Conservation (phyloP, 1,140 invertebrate genomes). For the Apis dorsata region DNA sequence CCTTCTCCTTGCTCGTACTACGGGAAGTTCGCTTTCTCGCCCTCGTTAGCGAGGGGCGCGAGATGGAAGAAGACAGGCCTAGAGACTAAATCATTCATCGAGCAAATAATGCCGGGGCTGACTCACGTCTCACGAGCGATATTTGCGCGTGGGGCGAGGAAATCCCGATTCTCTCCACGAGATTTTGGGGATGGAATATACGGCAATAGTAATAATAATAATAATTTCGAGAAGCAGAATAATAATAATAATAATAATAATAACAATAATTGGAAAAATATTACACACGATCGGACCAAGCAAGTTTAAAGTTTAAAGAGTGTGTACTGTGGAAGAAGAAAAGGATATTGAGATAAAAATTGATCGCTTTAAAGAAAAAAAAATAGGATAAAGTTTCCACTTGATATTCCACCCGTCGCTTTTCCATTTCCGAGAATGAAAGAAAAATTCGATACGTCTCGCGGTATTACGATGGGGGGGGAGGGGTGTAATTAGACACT, state of each 20-base stretch:
- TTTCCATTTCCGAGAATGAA: too few relatives aligned
- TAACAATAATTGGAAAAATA: too few relatives aligned
- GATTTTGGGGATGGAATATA: not conserved
- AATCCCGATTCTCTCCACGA: not conserved
- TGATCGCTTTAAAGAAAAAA: too few relatives aligned
- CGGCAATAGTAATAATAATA: too few relatives aligned
- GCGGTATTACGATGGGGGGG: conserved; percentile 8
- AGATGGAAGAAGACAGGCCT: conserved; percentile 35
- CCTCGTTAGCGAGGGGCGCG: conserved; percentile 53
- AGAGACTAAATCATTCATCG: conserved; percentile 73
- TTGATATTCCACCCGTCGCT: too few relatives aligned
- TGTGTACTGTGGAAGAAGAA: too few relatives aligned
- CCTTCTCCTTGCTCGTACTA: conserved; percentile 2
- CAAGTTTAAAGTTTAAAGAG: too few relatives aligned
- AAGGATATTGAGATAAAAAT: too few relatives aligned
- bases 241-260: too few relatives aligned
- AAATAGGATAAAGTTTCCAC: too few relatives aligned
- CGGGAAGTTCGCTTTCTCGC: conserved; percentile 18
- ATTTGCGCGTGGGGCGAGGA: conserved; percentile 58
- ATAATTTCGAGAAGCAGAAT: too few relatives aligned
- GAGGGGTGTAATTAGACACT: conserved; percentile 78
- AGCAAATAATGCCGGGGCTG: conserved; percentile 71
- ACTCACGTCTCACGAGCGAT: conserved; percentile 64
- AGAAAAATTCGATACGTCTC: conserved; percentile 29
- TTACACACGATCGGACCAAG: too few relatives aligned